phyloP scores from a whole-genome alignment of 2,113 vertebrate genomes.

The Peromyscus californicus region DNA sequence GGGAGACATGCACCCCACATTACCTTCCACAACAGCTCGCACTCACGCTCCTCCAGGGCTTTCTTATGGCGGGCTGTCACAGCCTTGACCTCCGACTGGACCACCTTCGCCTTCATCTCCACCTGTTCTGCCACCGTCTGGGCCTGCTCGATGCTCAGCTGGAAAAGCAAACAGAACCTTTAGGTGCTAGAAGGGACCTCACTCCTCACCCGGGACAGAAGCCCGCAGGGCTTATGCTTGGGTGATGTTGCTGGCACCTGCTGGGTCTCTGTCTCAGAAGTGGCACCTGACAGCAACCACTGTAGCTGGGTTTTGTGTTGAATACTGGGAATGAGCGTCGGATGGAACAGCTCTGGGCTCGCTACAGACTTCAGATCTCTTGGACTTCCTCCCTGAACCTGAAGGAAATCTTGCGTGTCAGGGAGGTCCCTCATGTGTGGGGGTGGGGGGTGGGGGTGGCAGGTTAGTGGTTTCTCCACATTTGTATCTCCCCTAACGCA shows the following conservation, averaged over 20 bases:
- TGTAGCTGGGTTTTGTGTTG: background rate
- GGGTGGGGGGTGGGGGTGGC: too few relatives aligned
- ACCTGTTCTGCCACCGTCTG: conserved; percentile 99
- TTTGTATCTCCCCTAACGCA: too few relatives aligned
- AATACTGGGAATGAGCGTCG: background rate
- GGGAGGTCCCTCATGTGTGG: too few relatives aligned
- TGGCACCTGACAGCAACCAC: conserved; percentile 13
- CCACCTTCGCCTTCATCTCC: conserved; percentile 98
- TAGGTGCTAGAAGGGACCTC: background rate
- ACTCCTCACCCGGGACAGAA: background rate
- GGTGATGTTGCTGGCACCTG: background rate
- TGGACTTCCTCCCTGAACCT: background rate
- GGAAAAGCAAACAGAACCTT: conserved; percentile 20
- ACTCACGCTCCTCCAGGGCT: conserved; percentile 97
- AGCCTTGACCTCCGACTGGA: conserved; percentile 98
- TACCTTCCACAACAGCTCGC: conserved; percentile 99
- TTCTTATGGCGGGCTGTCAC: conserved; percentile 96
- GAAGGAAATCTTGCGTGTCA: background rate
- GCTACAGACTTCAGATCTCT: background rate
- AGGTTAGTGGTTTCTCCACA: background rate
- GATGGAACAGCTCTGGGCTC: background rate
- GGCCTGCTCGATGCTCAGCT: conserved; percentile 98
- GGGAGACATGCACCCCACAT: fast-evolving
- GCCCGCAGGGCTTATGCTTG: background rate
- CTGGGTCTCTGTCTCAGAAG: background rate